Percentiles rank a stretch among this genome's conserved stretches.
phyloP scores from a whole-genome alignment of 2,888 invertebrate species.

The Argyresthia albistria region DNA sequence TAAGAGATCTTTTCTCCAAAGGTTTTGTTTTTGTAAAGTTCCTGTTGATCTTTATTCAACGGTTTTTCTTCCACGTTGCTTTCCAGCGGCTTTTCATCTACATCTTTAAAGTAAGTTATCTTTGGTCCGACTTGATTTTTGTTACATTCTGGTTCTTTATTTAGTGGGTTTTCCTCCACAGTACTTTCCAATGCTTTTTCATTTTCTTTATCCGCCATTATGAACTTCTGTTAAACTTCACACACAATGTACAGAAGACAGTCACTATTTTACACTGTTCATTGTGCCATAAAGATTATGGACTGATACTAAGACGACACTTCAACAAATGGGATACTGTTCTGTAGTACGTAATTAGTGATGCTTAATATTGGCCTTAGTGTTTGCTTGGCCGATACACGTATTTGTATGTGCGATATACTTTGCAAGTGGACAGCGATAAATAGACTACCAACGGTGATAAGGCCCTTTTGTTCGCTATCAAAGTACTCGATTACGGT shows the following conservation, averaged over 20 bases:
- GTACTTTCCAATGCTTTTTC: background rate
- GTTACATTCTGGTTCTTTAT: constrained; percentile 24
- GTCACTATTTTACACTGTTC: background rate
- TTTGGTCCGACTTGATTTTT: background rate
- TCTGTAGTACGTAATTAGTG: no score
- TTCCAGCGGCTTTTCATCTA: no score
- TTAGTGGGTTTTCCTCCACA: background rate
- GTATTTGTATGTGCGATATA: constrained; percentile 50
- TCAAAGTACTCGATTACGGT: no score
- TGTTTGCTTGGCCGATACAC: constrained; percentile 41
- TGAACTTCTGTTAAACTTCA: constrained; percentile 8
- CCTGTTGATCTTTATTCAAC: constrained; percentile 29
- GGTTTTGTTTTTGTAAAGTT: constrained; percentile 35
- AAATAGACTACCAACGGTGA: constrained; percentile 14
- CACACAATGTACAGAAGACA: background rate
- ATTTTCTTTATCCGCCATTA: constrained; percentile 27
- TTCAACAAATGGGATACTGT: background rate
- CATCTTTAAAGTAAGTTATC: no score
- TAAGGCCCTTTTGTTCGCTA: background rate
- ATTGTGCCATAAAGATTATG: constrained; percentile 11
- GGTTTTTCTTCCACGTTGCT: constrained; percentile 44
- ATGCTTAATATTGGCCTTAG: background rate
- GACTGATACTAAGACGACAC: background rate
- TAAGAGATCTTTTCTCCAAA: constrained; percentile 38
- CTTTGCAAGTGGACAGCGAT: constrained; percentile 45